Evolutionary conservation across 2,888 invertebrate species (phyloP).

Genomic region (Xanthia togata): DNA sequence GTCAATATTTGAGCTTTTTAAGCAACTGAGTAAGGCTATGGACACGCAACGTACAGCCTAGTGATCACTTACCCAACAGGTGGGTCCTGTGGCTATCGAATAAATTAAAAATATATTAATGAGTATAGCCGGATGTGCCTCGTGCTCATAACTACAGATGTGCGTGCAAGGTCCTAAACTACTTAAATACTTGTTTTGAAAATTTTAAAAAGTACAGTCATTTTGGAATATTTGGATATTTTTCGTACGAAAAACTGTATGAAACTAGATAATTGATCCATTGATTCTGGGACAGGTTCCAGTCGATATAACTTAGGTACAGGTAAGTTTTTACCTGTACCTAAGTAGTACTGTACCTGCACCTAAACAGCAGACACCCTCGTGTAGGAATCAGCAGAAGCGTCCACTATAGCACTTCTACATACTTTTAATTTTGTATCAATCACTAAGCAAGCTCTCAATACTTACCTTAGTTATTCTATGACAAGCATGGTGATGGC

Average conservation of each 20-base stretch:
- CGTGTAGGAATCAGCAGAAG: background rate
- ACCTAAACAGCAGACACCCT: too few species aligned
- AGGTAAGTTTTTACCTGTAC: too few species aligned
- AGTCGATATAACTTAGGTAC: too few species aligned
- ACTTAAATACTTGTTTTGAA: conserved; percentile 24
- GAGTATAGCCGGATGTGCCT: conserved; percentile 47
- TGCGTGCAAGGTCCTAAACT: conserved; percentile 45
- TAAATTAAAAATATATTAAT: conserved; percentile 42
- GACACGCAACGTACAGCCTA: conserved; percentile 44
- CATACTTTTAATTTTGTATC: background rate
- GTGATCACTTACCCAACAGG: conserved; percentile 55
- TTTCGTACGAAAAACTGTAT: background rate
- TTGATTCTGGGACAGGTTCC: background rate
- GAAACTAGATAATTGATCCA: conserved; percentile 20
- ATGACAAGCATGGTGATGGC: background rate
- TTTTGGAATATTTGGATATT: conserved; percentile 15
- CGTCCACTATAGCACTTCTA: background rate
- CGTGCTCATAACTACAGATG: conserved; percentile 39
- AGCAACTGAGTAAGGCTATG: conserved; percentile 18
- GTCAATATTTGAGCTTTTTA: conserved; percentile 32
- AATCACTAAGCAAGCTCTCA: too few species aligned
- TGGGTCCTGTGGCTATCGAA: conserved; percentile 37
- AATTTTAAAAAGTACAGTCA: conserved; percentile 21
- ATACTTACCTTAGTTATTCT: background rate
- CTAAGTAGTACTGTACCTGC: too few species aligned